Evolutionary conservation across 2,888 invertebrate genomes (phyloP), one percentile per base, ranked within the genome.

Genomic region (Empis stercorea): DNA sequence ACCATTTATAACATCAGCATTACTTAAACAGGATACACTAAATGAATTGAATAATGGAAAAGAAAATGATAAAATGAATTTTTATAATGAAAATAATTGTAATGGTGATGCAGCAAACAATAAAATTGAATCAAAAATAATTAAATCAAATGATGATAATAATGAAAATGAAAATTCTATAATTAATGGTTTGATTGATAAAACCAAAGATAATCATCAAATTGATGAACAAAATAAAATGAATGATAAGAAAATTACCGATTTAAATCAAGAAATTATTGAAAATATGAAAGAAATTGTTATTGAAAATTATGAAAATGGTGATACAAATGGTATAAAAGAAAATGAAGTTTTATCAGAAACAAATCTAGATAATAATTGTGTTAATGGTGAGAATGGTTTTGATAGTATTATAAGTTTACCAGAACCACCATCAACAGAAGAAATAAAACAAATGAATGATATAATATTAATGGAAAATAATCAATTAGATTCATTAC

Each of bases 1-100:
- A 53, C 82, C 83, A 5, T 76, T 81, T 30, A 81, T 83, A 42
- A 82, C 80, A 36, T 80, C 82, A 1, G 83, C 81, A 1, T 74
- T 83, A 39, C 75, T 81, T 52, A 83, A 83, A 54, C 76, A 81
- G 59, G 76, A 78, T 59, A 71, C 75, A 1, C 71, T 74, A 6
- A 73, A 74, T 50, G 54, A 43, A 11, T 20, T 30, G 11, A 34
- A 13, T 11, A 11, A 4, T 10, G 30, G 14, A 2, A 39, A 41
- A 23, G 20, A 37, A 36, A 48, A n/a, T 34, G 72, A 73, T 56
- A 71, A 72, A 0, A 72, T 72, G 56, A 73, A 72, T 0, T 64
- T n/a, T n/a, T n/a, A 73, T 49, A 72, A 73, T 52, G 66, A 66
- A 34, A 71, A 73, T 46, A 34, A 34, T 13, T n/a, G 13, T 34